Conservation (phyloP, 1,140 invertebrate genomes). For the Helicorthomorpha holstii region DNA sequence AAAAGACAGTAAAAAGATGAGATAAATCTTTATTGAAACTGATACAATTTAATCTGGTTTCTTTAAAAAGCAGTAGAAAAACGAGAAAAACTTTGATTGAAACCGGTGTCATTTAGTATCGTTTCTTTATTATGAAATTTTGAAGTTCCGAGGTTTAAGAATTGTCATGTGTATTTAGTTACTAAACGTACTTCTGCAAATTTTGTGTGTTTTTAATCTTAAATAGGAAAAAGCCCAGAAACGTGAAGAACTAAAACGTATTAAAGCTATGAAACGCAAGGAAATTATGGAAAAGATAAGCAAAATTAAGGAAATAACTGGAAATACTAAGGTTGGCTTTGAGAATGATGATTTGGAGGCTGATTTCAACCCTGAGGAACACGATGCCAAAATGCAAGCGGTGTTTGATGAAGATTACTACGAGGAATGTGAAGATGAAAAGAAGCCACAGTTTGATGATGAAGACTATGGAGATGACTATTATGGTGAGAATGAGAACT, state of each 20-base stretch:
- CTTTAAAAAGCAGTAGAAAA: background rate
- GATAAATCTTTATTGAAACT: too few relatives aligned
- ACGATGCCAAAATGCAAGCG: slow-evolving; percentile 72
- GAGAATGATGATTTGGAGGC: slow-evolving; percentile 46
- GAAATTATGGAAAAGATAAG: slow-evolving; percentile 81
- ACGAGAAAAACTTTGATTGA: too few relatives aligned
- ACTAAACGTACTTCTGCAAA: too few relatives aligned
- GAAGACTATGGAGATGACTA: slow-evolving; percentile 33
- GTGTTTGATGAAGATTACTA: slow-evolving; percentile 81
- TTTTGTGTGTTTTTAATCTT: slow-evolving; percentile 10
- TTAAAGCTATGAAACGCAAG: slow-evolving; percentile 72
- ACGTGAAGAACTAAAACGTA: slow-evolving; percentile 64
- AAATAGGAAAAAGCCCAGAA: slow-evolving; percentile 64
- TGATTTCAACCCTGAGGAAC: slow-evolving; percentile 83
- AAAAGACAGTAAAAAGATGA: too few relatives aligned
- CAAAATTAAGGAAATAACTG: slow-evolving; percentile 76
- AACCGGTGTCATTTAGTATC: too few relatives aligned
- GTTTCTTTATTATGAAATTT: slow-evolving; percentile 2
- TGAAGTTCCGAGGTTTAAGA: slow-evolving; percentile 2
- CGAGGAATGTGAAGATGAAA: slow-evolving; percentile 39
- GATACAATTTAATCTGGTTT: too few relatives aligned
- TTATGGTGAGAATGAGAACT: slow-evolving; percentile 47
- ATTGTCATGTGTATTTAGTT: slow-evolving; percentile 11
- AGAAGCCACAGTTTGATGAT: slow-evolving; percentile 63
- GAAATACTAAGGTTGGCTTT: slow-evolving; percentile 40